A percentile compares a stretch with the other conserved stretches of the same genome.
Conservation (phyloP, 2,888 invertebrate species). For the Gymnocheta viridis region DNA sequence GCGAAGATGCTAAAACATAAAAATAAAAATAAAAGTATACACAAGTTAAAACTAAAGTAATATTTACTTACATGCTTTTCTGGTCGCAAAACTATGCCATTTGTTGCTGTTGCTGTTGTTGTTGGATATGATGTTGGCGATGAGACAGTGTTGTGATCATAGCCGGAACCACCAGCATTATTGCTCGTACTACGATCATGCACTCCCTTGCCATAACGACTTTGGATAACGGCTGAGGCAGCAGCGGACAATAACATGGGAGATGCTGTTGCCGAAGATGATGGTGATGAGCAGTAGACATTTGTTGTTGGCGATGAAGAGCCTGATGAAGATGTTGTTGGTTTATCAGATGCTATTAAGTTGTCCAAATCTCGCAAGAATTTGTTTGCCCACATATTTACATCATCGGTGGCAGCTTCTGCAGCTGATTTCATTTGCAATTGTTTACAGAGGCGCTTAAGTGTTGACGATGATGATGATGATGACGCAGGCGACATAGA, state of each 20-base stretch:
- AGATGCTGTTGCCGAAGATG: constrained; percentile 75
- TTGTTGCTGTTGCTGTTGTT: constrained; percentile 68
- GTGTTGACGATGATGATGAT: constrained; percentile 66
- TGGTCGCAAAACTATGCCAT: constrained; percentile 80
- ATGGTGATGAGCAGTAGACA: constrained; percentile 71
- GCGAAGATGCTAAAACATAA: constrained; percentile 17
- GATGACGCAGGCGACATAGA: constrained; percentile 43
- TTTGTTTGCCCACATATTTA: constrained; percentile 82
- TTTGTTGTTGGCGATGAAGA: constrained; percentile 75
- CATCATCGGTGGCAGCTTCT: constrained; percentile 76
- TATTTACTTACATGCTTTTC: constrained; percentile 81
- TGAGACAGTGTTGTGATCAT: constrained; percentile 51
- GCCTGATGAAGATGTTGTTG: constrained; percentile 66
- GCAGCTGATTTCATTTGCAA: constrained; percentile 69
- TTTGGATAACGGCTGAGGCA: constrained; percentile 77
- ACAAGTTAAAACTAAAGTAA: constrained; percentile 42
- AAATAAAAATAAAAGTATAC: background rate
- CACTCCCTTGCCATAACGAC: constrained; percentile 75
- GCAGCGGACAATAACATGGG: constrained; percentile 78
- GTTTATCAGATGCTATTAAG: constrained; percentile 81
- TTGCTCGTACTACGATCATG: constrained; percentile 63
- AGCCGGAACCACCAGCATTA: constrained; percentile 48
- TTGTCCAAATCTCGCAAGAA: constrained; percentile 82
- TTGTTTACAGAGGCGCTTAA: constrained; percentile 71
- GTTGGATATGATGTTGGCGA: constrained; percentile 39